Evolutionary conservation across 1,140 invertebrate genomes (phyloP).

Genomic region (Diuraphis noxia): DNA sequence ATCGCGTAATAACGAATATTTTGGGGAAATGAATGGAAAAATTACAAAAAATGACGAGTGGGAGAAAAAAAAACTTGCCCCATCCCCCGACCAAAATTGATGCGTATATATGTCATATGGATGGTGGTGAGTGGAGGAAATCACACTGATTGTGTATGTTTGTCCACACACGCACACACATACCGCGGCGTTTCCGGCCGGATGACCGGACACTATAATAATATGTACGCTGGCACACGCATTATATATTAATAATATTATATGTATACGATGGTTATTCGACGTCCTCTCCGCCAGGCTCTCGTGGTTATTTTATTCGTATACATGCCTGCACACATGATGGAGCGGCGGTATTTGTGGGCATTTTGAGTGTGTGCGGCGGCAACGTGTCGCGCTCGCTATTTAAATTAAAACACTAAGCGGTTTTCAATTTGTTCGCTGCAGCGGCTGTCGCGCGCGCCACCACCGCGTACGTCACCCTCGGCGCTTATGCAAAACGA

Average conservation of each 20-base stretch:
- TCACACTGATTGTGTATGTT: background rate
- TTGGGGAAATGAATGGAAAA: background rate
- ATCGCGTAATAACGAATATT: background rate
- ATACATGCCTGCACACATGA: background rate
- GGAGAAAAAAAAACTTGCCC: background rate
- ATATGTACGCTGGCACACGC: background rate
- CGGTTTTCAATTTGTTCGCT: conserved; percentile 50
- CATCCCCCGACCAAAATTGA: background rate
- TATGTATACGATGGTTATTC: background rate
- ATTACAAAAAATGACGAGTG: background rate
- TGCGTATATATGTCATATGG: background rate
- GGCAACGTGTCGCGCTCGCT: conserved; percentile 44
- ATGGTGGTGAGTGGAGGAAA: background rate
- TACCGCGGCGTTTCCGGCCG: background rate
- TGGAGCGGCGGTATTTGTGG: background rate
- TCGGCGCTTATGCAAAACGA: conserved; percentile 45
- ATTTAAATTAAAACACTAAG: conserved; percentile 49
- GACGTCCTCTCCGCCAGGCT: background rate
- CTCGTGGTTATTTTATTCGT: background rate
- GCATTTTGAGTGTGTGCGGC: conserved; percentile 15
- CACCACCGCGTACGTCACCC: background rate
- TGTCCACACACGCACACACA: background rate
- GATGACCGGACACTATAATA: conserved; percentile 32
- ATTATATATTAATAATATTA: background rate
- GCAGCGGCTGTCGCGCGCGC: conserved; percentile 40